Base-by-base conservation (phyloP, 2,888 invertebrate genomes). In the Cheilosia pagana region DNA sequence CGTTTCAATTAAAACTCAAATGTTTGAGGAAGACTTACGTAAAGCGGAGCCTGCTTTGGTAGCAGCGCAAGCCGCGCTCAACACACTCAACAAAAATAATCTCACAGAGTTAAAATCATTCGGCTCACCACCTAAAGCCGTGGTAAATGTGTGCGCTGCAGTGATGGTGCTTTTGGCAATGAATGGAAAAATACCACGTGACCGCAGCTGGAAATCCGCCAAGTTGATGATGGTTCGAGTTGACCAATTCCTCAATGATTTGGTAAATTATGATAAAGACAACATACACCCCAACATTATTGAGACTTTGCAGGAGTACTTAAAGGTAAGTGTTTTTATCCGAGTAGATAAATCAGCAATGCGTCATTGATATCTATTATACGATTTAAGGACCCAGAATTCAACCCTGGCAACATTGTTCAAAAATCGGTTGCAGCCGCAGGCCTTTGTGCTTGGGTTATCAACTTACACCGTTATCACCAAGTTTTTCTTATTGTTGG, bases 21-120 rank as follows among this genome's bases (percentile, higher is more conserved):
- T 97, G 88, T 98, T 98, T 90, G 96, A 96, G 72, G 96, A 96
- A 88, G 98, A 99, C 92, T 93, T 98, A 88, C 95, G 95, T 0
- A 97, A 96, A 91, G 98, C 98, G 0, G 98, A 98, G 91, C 98
- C 98, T 0, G 98, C 98, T 1, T 92, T 99, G 55, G 92, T 95
- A 7, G 98, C 98, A 19, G 98, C 98, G 0, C 96, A 97, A 90
- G 90, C 89, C 0, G 92, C 92, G 0, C 88, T 98, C 60, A 96
- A 98, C 89, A 98, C 98, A 0, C 92, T 99, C n/a, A 98, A 98
- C 90, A 99, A 99, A 93, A 96, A 95, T 89, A 99, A 98, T 90
- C 92, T 99, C 87, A 98, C 98, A 0, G 98, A 99, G 92, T 91
- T 99, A 89, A 98, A 98, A 90, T 97, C 98, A 0, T 98, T 99